Conservation (phyloP, 2,888 invertebrate genomes). For the Hydriomena furcata region DNA sequence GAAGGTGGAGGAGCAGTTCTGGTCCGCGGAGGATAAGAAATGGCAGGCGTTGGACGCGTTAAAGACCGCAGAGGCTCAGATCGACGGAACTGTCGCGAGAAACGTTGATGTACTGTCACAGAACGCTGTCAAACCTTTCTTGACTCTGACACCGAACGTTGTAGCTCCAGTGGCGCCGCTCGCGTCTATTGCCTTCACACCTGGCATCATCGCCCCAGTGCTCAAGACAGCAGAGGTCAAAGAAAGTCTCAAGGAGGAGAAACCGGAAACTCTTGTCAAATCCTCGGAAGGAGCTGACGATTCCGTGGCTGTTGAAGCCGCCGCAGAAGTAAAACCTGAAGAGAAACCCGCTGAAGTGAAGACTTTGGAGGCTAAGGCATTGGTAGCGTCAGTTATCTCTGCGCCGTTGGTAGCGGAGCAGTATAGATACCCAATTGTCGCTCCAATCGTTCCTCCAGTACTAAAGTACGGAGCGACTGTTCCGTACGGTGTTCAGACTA, state of each 20-base stretch:
- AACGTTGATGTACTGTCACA: conserved; percentile 51
- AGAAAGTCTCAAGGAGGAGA: conserved; percentile 40
- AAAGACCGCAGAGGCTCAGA: conserved; percentile 62
- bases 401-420: conserved; percentile 15
- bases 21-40: conserved; percentile 68
- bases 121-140: conserved; percentile 39
- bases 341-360: conserved; percentile 25
- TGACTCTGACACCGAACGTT: conserved; percentile 28
- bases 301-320: conserved; percentile 36
- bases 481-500: conserved; percentile 9
- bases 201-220: conserved; percentile 27
- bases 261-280: conserved; percentile 40
- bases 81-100: conserved; percentile 60
- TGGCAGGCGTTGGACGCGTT: conserved; percentile 69
- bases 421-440: conserved; percentile 19
- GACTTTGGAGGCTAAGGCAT: conserved; percentile 21
- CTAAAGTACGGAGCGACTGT: conserved; percentile 9
- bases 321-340: conserved; percentile 23
- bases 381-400: conserved; percentile 8
- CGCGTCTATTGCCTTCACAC: conserved; percentile 12
- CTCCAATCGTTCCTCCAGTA: conserved; percentile 17
- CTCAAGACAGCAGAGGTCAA: conserved; percentile 18
- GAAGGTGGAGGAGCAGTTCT: conserved; percentile 51
- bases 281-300: conserved; percentile 31
- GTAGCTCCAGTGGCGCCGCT: conserved; percentile 30